Evolutionary conservation across 2,888 invertebrate species (phyloP).

Genomic region (Heteropelma amictum): DNA sequence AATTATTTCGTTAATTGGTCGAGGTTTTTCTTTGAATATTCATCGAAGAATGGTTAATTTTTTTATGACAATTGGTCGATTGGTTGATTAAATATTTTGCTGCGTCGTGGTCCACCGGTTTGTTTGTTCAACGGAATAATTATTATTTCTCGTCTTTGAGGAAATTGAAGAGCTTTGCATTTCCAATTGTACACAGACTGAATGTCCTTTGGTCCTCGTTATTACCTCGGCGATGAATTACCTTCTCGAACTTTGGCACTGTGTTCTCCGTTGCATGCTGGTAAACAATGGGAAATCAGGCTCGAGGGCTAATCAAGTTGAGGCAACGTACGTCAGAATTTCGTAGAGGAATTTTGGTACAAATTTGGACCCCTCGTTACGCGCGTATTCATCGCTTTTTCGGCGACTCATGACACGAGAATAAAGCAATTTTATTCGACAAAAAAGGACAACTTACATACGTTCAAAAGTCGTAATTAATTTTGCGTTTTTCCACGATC

Average conservation of each 20-base stretch:
- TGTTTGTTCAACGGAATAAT: not conserved
- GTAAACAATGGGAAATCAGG: conserved; percentile 31
- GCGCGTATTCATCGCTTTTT: not conserved
- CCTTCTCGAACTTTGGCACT: not conserved
- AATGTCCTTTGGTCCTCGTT: not conserved
- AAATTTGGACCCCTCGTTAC: not conserved
- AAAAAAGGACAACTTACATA: not conserved
- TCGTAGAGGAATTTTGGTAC: not conserved
- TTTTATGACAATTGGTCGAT: conserved; percentile 35
- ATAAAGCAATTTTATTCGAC: not conserved
- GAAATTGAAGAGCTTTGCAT: not conserved
- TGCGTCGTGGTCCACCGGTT: conserved; percentile 10
- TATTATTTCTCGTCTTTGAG: not conserved
- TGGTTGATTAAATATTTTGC: conserved; percentile 13
- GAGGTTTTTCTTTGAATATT: conserved; percentile 15
- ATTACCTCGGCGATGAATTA: not conserved
- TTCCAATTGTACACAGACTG: not conserved
- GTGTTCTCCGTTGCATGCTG: not conserved
- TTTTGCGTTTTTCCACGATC: too few relatives aligned
- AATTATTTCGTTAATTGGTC: conserved; percentile 52
- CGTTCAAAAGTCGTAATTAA: too few relatives aligned
- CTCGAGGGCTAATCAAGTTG: conserved; percentile 13
- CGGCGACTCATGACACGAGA: not conserved
- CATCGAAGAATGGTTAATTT: conserved; percentile 17
- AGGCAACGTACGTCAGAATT: conserved; percentile 14